These are phyloP conservation scores for Cerastis leucographa DNA, from an alignment of 2,888 invertebrate species.

Conservation along the genomic window DNA sequence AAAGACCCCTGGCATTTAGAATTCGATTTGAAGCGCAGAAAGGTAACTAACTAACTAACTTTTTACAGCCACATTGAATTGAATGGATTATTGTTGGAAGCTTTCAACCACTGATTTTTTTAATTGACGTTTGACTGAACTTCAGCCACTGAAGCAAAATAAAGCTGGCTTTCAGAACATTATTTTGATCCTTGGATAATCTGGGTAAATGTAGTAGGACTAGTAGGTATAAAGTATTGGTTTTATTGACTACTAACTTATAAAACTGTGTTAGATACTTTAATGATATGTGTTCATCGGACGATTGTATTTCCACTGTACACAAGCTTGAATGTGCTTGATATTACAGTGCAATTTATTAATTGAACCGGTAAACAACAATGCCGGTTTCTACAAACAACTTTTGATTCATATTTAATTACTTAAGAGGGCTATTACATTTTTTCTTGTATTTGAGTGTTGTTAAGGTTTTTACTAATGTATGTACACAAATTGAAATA, in stretches of 20 bases:
- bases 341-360: slow-evolving; percentile 31
- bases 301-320: slow-evolving; percentile 23
- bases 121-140: neutral
- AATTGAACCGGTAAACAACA: slow-evolving; percentile 23
- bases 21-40: neutral
- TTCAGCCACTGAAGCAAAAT: neutral
- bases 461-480: too few species aligned
- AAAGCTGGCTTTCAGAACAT: neutral
- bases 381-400: slow-evolving; percentile 14
- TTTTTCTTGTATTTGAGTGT: too few species aligned
- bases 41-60: slow-evolving; percentile 1
- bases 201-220: neutral
- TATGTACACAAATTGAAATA: too few species aligned
- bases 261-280: slow-evolving; percentile 12
- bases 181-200: slow-evolving; percentile 2
- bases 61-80: too few species aligned
- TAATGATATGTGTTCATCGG: slow-evolving; percentile 41
- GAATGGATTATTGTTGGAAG: neutral
- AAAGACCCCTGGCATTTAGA: slow-evolving; percentile 38
- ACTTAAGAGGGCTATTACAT: too few species aligned
- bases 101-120: neutral
- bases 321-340: slow-evolving; percentile 19
- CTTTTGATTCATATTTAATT: slow-evolving; percentile 23
- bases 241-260: slow-evolving; percentile 6
- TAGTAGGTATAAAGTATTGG: neutral